Conservation (phyloP, 2,797 vertebrate genomes). For the Adelosebastes latens region DNA sequence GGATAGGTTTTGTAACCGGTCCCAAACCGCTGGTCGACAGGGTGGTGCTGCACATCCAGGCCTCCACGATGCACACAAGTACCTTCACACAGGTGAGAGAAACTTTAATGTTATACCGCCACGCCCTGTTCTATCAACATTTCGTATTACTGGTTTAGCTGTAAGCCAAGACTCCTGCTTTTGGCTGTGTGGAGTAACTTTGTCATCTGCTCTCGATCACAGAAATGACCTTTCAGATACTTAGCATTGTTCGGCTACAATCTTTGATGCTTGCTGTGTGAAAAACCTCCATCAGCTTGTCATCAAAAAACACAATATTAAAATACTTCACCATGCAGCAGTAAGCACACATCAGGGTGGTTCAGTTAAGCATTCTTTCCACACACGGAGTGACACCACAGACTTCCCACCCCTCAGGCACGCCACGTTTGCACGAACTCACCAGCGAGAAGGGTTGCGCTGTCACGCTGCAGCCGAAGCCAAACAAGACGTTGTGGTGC, state of each 20-base stretch:
- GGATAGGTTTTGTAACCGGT: conserved; percentile 93
- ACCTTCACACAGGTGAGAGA: conserved; percentile 92
- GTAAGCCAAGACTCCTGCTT: neutral
- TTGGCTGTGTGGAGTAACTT: neutral
- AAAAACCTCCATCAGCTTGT: too few species aligned
- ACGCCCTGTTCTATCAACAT: neutral
- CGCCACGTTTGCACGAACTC: neutral
- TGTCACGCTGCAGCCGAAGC: neutral
- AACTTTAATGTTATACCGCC: too few species aligned
- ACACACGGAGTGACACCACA: neutral
- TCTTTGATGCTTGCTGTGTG: neutral
- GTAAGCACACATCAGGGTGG: neutral
- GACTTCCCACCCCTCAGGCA: neutral
- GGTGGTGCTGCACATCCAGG: conserved; percentile 91
- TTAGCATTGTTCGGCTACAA: neutral
- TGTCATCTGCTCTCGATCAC: neutral
- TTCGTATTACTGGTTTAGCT: neutral
- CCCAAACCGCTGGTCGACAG: conserved; percentile 91
- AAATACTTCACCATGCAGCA: neutral
- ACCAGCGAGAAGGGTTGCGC: neutral
- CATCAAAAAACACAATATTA: neutral
- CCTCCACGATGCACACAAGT: conserved; percentile 91
- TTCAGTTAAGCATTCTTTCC: neutral
- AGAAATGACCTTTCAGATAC: neutral
- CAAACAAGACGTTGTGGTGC: neutral